Base-by-base conservation (phyloP, 35 echinoderm and acorn worm species). In the Ophioderma brevispina region DNA sequence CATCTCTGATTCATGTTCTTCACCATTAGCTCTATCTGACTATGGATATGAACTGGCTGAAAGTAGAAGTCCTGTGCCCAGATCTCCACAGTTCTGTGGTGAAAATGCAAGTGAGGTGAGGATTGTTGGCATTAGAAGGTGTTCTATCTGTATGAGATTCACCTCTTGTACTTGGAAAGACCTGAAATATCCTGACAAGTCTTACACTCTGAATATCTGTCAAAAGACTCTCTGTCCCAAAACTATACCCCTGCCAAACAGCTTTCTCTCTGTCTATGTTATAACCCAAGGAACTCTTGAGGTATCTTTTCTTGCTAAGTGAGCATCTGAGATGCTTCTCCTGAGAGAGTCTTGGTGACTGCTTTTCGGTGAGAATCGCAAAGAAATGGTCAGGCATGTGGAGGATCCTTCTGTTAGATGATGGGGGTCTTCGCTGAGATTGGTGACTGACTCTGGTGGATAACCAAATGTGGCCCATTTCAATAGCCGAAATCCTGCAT, bases 401-500 rank as follows among this genome's bases (percentile, higher is more conserved):
- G 33, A 14, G 23, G 33, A 31, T 39, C 39, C 14, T 75, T 40
- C 55, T 40, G 59, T 40, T 76, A 30, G 85, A n/a, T n/a, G 63
- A 59, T 70, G 70, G 13, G 32, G 76, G 76, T 33, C 25, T 49
- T 37, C 76, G 46, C 25, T 79, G 76, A 83, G 86, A 55, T 80
- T 94, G 55, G 91, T n/a, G 55, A 64, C 11, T 43, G 56, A 38
- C 15, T 18, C n/a, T 25, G 1, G 23, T 13, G 4, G 59, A 15
- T 18, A 25, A 36, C 81, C 89, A 86, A 90, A 94, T 14, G 91
- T 84, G 30, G 97, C 94, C 75, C 97, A 82, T 55, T 99, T 94
- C 32, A 93, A 99, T 0, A 93, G 93, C 18, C 93, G 95, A 21
- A 99, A 85, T 42, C 89, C 85, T 23, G 97, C 97, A 55, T 92